Base-by-base conservation (phyloP, 2,797 vertebrate genomes). In the Liasis olivaceus region DNA sequence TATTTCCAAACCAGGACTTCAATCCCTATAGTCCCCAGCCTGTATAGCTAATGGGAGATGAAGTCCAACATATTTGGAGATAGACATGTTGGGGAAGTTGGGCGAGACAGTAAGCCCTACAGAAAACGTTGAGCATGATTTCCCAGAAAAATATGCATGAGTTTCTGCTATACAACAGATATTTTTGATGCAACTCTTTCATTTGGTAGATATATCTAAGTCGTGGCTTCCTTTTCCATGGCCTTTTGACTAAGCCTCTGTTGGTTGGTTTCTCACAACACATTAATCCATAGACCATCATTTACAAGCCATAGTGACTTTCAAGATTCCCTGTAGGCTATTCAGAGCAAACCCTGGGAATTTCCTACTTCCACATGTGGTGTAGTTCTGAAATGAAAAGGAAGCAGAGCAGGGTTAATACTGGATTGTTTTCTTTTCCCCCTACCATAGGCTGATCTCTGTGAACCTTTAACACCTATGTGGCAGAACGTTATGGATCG, bases 391-490 rank as follows among this genome's bases (percentile, higher is more conserved):
- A 63, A 64, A 24, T 24, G 59, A 22, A 0, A n/a, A 54, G 85
- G 93, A n/a, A 56, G 62, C 12, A 12, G 58, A 93, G n/a, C n/a
- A 86, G 1, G 5, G 63, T 91, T 12, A 91, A 77, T 58, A 92
- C 54, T 4, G 56, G 92, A 31, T 4, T 92, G 58, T 92, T 93
- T 89, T 91, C 72, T 88, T 91, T 62, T 24, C 0, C 17, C 86
- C 17, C 20, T 1, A 22, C 13, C 9, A 13, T 59, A 26, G 28
- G 22, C 51, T 86, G 66, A 24, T 91, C 89, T 89, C 91, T 2
- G 26, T 56, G 60, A 91, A 90, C 85, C 85, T 54, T 2, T 13
- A 17, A 20, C 59, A 7, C 54, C 54, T 26, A 47, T 60, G 42
- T 64, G 69, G 26, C 60, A 89, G 58, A 28, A 59, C 2, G 26